Evolutionary conservation across 2,888 invertebrate genomes (phyloP), one percentile per base, ranked within the genome.

Genomic region (Euplexia lucipara): DNA sequence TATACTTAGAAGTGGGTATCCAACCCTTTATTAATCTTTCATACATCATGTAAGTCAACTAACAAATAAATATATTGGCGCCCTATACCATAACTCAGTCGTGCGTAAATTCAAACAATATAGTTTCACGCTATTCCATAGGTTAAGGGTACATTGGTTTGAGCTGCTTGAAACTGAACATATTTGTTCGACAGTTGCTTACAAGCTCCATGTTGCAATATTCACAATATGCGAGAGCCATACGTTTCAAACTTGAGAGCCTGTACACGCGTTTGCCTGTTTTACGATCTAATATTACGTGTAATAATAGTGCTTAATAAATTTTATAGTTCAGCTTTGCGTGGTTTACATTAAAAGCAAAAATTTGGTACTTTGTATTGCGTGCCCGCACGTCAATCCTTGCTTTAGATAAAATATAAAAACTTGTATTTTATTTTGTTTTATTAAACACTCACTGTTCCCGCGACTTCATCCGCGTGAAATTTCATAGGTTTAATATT

Each of bases 261-360:
- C n/a, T 69, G 59, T 63, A 70, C 45, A 69, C 60, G 32, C 58
- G 56, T 71, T 52, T 42, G 49, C 51, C 57, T 69, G 59, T 59
- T 69, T 70, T 71, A 79, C 51, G 65, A 53, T 53, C 41, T 57
- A 71, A 75, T 71, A 69, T 75, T 51, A 70, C 71, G 61, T 37
- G 54, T 61, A 52, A 77, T 66, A 72, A 68, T 51, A 70, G 65
- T 58, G 12, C 39, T 35, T 18, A 30, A 14, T 59, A 42, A 22
- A 59, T 60, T 67, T 54, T 44, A 47, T 22, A 44, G 60, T 52
- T 39, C 1, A 8, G 41, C 9, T 44, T 22, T 42, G 42, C 49
- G 53, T 49, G 9, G 49, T 5, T 44, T 42, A 34, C 12, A 42
- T 49, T 49, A 39, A 60, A 26, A 58, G 8, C 39, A n/a, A 10